A percentile compares a stretch with the other conserved stretches of the same genome.
phyloP scores from a whole-genome alignment of 2,797 vertebrate genomes.

The Betta splendens region DNA sequence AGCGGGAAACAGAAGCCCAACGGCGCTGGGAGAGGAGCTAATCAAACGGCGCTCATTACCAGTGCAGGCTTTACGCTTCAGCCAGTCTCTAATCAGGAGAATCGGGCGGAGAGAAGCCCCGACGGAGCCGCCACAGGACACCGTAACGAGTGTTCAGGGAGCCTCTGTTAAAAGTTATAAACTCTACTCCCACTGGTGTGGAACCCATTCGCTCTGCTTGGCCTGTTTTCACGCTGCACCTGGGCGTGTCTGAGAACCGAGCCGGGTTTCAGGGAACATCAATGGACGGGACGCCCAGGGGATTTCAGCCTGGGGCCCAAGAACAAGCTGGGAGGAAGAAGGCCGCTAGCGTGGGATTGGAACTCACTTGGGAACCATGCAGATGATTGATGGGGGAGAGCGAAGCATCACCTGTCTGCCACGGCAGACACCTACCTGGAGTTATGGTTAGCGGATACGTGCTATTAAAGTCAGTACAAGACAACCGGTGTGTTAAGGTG shows the following conservation, averaged over 20 bases:
- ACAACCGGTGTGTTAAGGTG: constrained; percentile 20
- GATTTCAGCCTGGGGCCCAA: constrained; percentile 39
- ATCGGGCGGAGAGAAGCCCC: constrained; percentile 5
- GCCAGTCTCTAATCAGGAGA: constrained; percentile 19
- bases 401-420: constrained; percentile 36
- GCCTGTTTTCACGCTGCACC: constrained; percentile 45
- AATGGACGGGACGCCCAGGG: constrained; percentile 60
- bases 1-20: constrained; percentile 61
- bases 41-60: constrained; percentile 55
- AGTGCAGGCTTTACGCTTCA: constrained; percentile 54
- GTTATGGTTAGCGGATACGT: constrained; percentile 20
- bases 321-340: constrained; percentile 59
- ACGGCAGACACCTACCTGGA: constrained; percentile 37
- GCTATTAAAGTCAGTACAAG: constrained; percentile 21
- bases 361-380: constrained; percentile 31
- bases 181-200: constrained; percentile 53
- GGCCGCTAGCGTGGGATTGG: constrained; percentile 39
- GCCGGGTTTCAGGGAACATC: constrained; percentile 24
- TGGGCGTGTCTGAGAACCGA: constrained; percentile 41
- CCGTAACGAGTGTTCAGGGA: constrained; percentile 73
- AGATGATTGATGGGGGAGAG: constrained; percentile 47
- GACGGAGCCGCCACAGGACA: neutral
- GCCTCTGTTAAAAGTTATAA: constrained; percentile 54
- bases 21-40: constrained; percentile 57
- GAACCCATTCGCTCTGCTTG: constrained; percentile 52